Evolutionary conservation across 1,140 invertebrate genomes (phyloP), one percentile per base, ranked within the genome.

Genomic region (Marisa cornuarietis): DNA sequence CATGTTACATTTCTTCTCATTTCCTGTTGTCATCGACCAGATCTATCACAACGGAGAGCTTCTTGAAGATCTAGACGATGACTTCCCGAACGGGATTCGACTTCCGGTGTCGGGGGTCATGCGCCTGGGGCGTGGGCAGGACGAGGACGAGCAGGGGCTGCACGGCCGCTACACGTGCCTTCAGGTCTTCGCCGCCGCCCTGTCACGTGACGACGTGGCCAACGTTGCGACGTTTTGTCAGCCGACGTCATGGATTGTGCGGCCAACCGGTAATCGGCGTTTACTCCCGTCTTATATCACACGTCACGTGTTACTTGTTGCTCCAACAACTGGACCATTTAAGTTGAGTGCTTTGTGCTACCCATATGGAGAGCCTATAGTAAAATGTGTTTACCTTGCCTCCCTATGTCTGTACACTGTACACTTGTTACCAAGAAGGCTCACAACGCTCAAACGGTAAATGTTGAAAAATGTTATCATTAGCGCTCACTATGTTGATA

Each of bases 61-160:
- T 7, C 58, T 84, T n/a, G 83, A 84, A 31, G 73, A 84, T 58
- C 65, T 84, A 10, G 83, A 84, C 24, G 83, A 84, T 61, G 83
- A 84, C 42, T 84, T 84, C 76, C 83, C 83, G 58, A 84, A 84
- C 77, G 66, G 76, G 58, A 84, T 84, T 63, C 76, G 65, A 18
- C 51, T 84, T 13, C 83, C 83, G 22, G 68, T 63, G 26, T 51
- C 61, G 18, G 83, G 83, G 2, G 77, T 76, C 22, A 77, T 84
- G 42, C 71, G 83, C 11, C 54, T 84, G 71, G 83, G 81, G 6
- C 69, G 77, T 3, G 80, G 81, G 6, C 81, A 80, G 14, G 80
- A 80, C 16, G 81, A 82, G n/a, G 66, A 52, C 10, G 79, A 76
- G 8, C 58, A 66, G 24, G 78, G 63, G 16, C 81, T 84, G 66